Conservation (phyloP, 2,888 invertebrate species). For the Lasiommata megera region DNA sequence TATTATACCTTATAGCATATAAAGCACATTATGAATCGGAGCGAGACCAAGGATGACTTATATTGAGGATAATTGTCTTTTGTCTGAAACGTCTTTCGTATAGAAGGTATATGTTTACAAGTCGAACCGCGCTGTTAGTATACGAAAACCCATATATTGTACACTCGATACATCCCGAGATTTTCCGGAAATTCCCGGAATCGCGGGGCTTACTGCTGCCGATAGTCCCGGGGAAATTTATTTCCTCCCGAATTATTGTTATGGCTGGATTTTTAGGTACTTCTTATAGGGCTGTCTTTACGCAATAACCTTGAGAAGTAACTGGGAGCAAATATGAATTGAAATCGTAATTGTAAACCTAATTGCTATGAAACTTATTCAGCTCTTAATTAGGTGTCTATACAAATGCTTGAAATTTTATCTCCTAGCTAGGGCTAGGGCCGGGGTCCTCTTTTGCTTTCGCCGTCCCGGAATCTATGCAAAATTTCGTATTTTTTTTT, state of each 20-base stretch:
- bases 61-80: neutral
- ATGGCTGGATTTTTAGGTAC: conserved; percentile 1
- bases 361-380: too few relatives aligned
- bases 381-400: too few relatives aligned
- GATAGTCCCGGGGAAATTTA: conserved; percentile 24
- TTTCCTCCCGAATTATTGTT: conserved; percentile 21
- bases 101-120: neutral
- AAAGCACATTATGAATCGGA: too few relatives aligned
- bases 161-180: conserved; percentile 15
- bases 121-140: conserved; percentile 14
- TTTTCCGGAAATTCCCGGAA: conserved; percentile 7
- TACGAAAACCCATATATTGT: conserved; percentile 9
- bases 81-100: conserved; percentile 8
- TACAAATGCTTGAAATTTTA: too few relatives aligned
- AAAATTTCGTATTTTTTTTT: too few relatives aligned
- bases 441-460: too few relatives aligned
- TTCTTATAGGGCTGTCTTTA: conserved; percentile 1
- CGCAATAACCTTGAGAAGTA: too few relatives aligned
- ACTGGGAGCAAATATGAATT: too few relatives aligned
- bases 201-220: conserved; percentile 14
- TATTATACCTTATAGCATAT: too few relatives aligned
- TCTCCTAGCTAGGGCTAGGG: too few relatives aligned
- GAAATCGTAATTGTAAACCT: too few relatives aligned
- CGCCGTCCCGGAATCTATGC: too few relatives aligned
- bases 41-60: neutral